Conservation (phyloP, 1,140 invertebrate species). For the Apis laboriosa region DNA sequence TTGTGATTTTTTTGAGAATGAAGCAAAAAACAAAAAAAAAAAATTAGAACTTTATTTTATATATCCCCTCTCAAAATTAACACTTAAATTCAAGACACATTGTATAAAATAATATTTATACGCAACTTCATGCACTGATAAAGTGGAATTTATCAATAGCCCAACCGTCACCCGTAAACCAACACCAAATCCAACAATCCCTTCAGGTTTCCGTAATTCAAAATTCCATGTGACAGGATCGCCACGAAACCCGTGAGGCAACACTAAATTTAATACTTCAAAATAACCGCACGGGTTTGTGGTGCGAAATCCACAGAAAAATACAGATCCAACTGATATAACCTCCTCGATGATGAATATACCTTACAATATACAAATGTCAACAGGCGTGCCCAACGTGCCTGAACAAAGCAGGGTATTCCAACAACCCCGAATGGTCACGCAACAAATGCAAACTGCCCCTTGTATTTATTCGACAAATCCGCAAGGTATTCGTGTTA, state of each 20-base stretch:
- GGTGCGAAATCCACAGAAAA: background rate
- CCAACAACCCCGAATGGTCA: conserved; percentile 61
- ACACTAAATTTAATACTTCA: background rate
- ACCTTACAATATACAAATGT: conserved; percentile 57
- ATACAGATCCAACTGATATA: conserved; percentile 7
- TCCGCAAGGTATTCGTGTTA: conserved; percentile 57
- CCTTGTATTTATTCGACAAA: conserved; percentile 31
- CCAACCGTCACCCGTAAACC: conserved; percentile 26
- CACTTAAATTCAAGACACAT: too few species aligned
- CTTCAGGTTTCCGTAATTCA: conserved; percentile 28
- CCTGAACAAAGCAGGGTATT: conserved; percentile 38
- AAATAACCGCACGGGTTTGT: too few species aligned
- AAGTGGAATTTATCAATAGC: conserved; percentile 19
- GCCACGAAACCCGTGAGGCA: background rate
- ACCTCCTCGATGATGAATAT: conserved; percentile 58
- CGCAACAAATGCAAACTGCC: conserved; percentile 60
- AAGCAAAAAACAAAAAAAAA: too few species aligned
- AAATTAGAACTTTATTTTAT: too few species aligned
- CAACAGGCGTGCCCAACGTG: conserved; percentile 67
- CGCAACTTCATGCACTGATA: conserved; percentile 49
- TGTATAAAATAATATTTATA: too few species aligned
- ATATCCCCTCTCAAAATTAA: too few species aligned
- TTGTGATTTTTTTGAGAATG: too few species aligned
- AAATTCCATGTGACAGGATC: conserved; percentile 55
- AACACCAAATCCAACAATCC: conserved; percentile 46